Evolutionary conservation across 2,888 invertebrate genomes (phyloP).

Genomic region (Thysanoteuthis rhombus): DNA sequence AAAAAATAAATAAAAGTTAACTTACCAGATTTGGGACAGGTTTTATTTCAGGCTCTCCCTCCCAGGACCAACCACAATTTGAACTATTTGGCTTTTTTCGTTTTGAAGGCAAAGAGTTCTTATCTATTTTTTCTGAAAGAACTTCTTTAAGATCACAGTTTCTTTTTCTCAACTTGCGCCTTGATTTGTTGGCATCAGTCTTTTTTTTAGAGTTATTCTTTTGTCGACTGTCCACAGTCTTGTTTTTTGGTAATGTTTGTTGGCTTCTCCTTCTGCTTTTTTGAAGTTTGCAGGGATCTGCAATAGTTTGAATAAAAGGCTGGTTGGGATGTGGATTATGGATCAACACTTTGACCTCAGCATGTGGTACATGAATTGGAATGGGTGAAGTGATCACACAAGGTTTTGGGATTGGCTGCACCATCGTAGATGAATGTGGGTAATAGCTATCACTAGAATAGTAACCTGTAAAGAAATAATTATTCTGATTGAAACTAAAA

Average conservation of each 20-base stretch:
- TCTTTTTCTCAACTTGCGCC: background rate
- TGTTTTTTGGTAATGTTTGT: constrained; percentile 16
- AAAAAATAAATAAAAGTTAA: background rate
- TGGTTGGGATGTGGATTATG: constrained; percentile 41
- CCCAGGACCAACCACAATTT: constrained; percentile 57
- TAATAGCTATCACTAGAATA: constrained; percentile 13
- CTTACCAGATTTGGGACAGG: constrained; percentile 44
- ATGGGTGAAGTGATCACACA: constrained; percentile 46
- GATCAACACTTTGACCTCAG: constrained; percentile 42
- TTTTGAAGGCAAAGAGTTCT: constrained; percentile 20
- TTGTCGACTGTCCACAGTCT: constrained; percentile 29
- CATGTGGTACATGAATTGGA: constrained; percentile 47
- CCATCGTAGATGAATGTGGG: constrained; percentile 17
- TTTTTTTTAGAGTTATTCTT: constrained; percentile 22
- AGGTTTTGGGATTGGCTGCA: constrained; percentile 42
- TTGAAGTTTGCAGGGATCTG: constrained; percentile 28
- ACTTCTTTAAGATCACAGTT: background rate
- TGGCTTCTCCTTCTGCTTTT: constrained; percentile 34
- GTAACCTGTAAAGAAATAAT: constrained; percentile 23
- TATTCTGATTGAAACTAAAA: no score
- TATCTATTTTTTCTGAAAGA: background rate
- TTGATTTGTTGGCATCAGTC: background rate
- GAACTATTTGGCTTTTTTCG: constrained; percentile 39
- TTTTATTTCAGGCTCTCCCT: constrained; percentile 50
- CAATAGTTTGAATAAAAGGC: constrained; percentile 36